Base-by-base conservation (phyloP, 2,797 vertebrate species). In the Notoglanidium macrostoma region DNA sequence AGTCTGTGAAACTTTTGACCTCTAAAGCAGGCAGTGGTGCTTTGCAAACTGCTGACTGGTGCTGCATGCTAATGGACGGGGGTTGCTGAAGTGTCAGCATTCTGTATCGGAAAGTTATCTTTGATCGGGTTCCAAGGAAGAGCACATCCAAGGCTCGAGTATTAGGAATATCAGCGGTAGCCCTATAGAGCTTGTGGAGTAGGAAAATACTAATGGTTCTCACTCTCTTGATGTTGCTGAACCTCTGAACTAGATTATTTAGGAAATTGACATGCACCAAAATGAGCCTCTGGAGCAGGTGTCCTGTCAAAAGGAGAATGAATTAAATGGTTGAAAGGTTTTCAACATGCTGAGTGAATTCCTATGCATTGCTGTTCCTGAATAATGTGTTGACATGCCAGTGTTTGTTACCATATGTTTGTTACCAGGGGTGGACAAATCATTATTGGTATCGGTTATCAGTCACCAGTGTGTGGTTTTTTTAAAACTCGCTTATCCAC, bases 1-100 rank as follows among this genome's bases (percentile, higher is more conserved):
- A 61, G 40, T 46, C 26, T 80, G 54, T 89, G 67, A 88, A 89
- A 88, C 86, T 86, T 82, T 88, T 89, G 88, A 87, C 89, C 88
- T 85, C 79, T 67, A 14, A 78, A 57, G 76, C 46, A 51, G 54
- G 32, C 59, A 54, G 26, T 55, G 59, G 21, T 83, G 46, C 29
- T 87, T 73, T 26, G 21, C 46, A 81, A 63, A 74, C 44, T 82
- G 86, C 88, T 59, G 84, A 88, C 76, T 85, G 80, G 78, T 76
- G 54, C 73, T 76, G 80, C 76, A 46, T 78, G 89, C 61, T 81
- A 87, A 84, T 54, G 51, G 74, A 59, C 80, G 35, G 35, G 76
- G 85, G 77, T 19, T 81, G 77, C n/a, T 80, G 19, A 84, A 73
- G 65, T 78, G 32, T 84, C 65, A 87, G 63, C 23, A n/a, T 40